Evolutionary conservation across 2,113 vertebrate genomes (phyloP).

Genomic region (Hemiprocne comata): DNA sequence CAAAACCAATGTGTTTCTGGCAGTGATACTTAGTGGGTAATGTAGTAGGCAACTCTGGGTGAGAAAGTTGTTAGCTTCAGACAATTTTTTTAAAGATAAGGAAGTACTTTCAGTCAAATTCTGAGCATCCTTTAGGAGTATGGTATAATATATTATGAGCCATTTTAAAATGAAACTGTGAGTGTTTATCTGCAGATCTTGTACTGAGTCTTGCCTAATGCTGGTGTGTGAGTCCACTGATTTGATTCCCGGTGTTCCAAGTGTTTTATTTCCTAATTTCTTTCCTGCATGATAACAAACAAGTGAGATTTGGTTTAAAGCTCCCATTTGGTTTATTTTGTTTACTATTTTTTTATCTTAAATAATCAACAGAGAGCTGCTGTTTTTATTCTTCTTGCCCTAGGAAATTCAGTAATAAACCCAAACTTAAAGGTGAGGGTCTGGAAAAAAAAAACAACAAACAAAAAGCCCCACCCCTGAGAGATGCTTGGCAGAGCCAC

Average conservation of each 20-base stretch:
- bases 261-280: background rate
- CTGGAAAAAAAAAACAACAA: background rate
- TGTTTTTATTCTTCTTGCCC: background rate
- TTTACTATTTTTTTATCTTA: background rate
- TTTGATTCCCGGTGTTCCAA: background rate
- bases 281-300: background rate
- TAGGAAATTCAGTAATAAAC: background rate
- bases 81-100: background rate
- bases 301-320: constrained; percentile 2
- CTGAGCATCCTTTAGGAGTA: background rate
- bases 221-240: background rate
- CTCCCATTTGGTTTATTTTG: background rate
- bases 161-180: background rate
- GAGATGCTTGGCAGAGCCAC: background rate
- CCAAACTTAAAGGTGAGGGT: background rate
- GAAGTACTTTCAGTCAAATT: background rate
- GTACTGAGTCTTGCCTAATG: background rate
- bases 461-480: too few species aligned
- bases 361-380: background rate
- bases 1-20: background rate
- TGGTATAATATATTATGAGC: background rate
- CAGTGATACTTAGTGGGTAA: background rate
- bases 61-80: background rate
- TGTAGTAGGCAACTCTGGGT: background rate
- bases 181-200: background rate